phyloP scores from a whole-genome alignment of 2,113 vertebrate genomes.

The Hepsetus odoe region DNA sequence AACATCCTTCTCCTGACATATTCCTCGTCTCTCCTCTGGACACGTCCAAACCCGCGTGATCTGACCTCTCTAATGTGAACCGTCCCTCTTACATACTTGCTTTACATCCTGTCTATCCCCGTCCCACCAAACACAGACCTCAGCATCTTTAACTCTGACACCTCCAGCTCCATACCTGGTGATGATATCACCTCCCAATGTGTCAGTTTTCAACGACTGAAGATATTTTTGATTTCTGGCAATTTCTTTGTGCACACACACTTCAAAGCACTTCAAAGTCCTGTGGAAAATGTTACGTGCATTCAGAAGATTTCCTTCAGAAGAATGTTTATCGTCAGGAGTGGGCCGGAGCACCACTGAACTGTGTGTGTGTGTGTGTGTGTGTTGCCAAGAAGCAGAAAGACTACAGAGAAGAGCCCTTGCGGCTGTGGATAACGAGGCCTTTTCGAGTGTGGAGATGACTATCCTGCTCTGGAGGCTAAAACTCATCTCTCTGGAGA shows the following conservation, averaged over 20 bases:
- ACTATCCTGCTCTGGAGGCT: conserved; percentile 1
- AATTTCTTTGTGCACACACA: not conserved
- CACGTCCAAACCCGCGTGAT: too few species aligned
- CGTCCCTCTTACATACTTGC: too few species aligned
- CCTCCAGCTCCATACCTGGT: too few species aligned
- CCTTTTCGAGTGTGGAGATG: not conserved
- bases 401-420: not conserved
- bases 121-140: too few species aligned
- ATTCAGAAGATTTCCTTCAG: not conserved
- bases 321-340: not conserved
- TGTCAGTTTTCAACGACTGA: too few species aligned
- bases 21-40: too few species aligned
- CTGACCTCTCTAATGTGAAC: too few species aligned
- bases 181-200: too few species aligned
- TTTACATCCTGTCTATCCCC: too few species aligned
- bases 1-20: too few species aligned
- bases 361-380: not conserved
- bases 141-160: too few species aligned
- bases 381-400: not conserved
- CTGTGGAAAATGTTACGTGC: not conserved
- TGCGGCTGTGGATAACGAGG: not conserved
- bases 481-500: conserved; percentile 1
- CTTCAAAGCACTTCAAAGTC: not conserved
- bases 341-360: not conserved
- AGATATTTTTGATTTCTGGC: too few species aligned